Evolutionary conservation across 2,888 invertebrate genomes (phyloP).

Genomic region (Abrostola tripartita): DNA sequence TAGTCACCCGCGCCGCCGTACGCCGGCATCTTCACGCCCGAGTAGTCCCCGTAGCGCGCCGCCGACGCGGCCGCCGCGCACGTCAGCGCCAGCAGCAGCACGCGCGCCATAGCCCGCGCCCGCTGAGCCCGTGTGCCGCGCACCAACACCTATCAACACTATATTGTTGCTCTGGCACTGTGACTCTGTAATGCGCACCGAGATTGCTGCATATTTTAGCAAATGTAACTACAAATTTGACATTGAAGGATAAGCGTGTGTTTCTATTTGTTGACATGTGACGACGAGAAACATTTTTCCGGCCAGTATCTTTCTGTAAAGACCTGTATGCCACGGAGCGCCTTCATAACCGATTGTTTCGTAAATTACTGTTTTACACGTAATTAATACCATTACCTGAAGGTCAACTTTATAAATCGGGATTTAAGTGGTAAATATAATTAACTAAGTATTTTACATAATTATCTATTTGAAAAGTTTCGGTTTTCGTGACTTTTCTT

Average conservation of each 20-base stretch:
- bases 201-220: slow-evolving; percentile 72
- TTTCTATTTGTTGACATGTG: slow-evolving; percentile 43
- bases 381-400: no score
- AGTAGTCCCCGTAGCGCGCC: slow-evolving; percentile 72
- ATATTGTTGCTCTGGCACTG: slow-evolving; percentile 38
- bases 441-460: no score
- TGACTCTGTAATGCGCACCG: slow-evolving; percentile 49
- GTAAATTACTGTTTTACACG: no score
- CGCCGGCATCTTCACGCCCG: slow-evolving; percentile 74
- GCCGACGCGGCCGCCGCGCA: slow-evolving; percentile 59
- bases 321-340: no score
- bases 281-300: slow-evolving; percentile 6
- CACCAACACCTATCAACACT: slow-evolving; percentile 22
- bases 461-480: no score
- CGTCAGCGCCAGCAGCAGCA: slow-evolving; percentile 59
- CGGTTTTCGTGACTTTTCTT: no score
- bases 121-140: slow-evolving; percentile 22
- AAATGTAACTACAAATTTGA: slow-evolving; percentile 80
- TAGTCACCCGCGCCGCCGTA: slow-evolving; percentile 70
- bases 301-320: slow-evolving; percentile 30
- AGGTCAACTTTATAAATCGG: no score
- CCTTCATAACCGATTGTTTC: no score
- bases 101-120: slow-evolving; percentile 39
- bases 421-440: no score
- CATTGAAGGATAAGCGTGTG: slow-evolving; percentile 59